phyloP scores from a whole-genome alignment of 1,140 invertebrate species.

The Apis cerana region DNA sequence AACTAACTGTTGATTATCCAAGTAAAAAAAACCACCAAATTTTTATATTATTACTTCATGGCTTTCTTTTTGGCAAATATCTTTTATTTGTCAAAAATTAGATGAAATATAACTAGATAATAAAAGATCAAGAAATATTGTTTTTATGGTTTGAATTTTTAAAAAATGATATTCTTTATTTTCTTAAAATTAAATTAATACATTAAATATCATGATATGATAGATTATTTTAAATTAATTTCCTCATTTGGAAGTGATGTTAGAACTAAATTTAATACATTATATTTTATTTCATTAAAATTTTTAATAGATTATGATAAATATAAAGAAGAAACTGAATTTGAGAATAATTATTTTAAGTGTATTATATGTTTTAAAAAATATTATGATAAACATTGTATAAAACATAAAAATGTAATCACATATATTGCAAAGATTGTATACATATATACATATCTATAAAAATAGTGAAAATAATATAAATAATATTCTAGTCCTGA shows the following conservation, averaged over 20 bases:
- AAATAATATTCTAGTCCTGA: constrained; percentile 44
- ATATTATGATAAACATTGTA: constrained; percentile 45
- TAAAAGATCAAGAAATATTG: constrained; percentile 78
- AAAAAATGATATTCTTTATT: constrained; percentile 78
- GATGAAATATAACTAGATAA: constrained; percentile 82
- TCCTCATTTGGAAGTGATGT: constrained; percentile 31
- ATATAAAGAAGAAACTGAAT: constrained; percentile 21
- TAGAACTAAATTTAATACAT: constrained; percentile 44
- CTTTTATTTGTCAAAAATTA: constrained; percentile 60
- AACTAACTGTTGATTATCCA: constrained; percentile 58
- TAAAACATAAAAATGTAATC: constrained; percentile 49
- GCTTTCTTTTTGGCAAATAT: constrained; percentile 61
- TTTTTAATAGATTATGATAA: constrained; percentile 49
- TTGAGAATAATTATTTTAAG: constrained; percentile 37
- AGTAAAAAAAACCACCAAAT: constrained; percentile 36
- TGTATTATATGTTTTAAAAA: constrained; percentile 61
- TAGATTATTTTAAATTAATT: constrained; percentile 24
- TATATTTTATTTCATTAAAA: constrained; percentile 42
- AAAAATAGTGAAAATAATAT: constrained; percentile 38
- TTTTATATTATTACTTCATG: constrained; percentile 51
- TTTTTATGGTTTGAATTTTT: constrained; percentile 83
- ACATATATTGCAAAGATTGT: constrained; percentile 62
- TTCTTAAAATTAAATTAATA: constrained; percentile 52
- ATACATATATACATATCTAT: constrained; percentile 37
- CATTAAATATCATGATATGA: constrained; percentile 43